Evolutionary conservation across 2,888 invertebrate species (phyloP), one percentile per base, ranked within the genome.

Genomic region (Chrysina gloriosa): DNA sequence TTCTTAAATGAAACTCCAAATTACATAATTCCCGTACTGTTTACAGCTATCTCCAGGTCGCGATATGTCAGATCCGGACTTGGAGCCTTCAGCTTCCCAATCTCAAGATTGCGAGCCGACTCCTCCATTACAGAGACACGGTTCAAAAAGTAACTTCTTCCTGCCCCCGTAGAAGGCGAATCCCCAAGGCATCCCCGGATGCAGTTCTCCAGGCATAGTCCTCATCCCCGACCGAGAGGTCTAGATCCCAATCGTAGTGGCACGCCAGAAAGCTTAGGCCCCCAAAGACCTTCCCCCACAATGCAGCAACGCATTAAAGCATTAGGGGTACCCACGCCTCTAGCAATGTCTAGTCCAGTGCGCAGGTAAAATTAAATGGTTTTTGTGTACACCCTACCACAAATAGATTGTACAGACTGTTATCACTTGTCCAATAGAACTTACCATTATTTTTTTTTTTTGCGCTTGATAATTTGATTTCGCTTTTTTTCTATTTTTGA

Each of bases 21-120:
- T 48, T 25, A n/a, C n/a, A 5, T 9, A 25, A 25, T 48, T 11
- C 31, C 69, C 29, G 66, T 23, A 21, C 19, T 23, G 34, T 21
- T 73, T 76, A 56, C 65, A 94, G 94, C 86, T 94, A 78, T 94
- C 94, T 6, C 94, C 94, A 42, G 93, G 94, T 14, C 89, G 94
- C 68, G 93, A 93, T 78, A 91, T 89, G 71, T 90, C 90, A 66
- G 95, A 95, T 81, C 89, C 93, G 74, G 95, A 95, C 77, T 88
- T 92, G 88, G 95, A 94, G 73, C 93, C 94, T n/a, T 92, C 92
- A 27, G 95, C 94, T 54, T 94, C 94, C 56, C 95, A 95, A 84
- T 94, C 94, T 61, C 92, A 94, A 76, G 96, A 96, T 87, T 96
- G 95, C 84, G 95, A 96, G 84, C 95, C 96, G 5, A 95, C 96